Conservation (phyloP, 2,113 vertebrate genomes). For the Xerus inauris region DNA sequence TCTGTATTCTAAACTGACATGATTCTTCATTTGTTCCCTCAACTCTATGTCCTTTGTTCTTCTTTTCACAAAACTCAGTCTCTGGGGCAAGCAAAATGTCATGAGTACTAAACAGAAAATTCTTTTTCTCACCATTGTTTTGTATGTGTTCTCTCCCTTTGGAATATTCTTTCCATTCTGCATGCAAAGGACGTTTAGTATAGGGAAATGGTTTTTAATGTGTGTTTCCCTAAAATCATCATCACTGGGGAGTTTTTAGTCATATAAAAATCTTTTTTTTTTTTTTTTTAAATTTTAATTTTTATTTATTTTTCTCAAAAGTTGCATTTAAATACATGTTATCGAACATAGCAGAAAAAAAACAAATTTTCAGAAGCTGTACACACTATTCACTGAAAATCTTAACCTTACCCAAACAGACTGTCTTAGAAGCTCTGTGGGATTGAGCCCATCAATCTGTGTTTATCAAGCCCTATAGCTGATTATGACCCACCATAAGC, state of each 20-base stretch:
- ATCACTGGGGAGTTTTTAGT: neutral
- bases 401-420: neutral
- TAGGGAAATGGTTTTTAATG: neutral
- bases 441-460: neutral
- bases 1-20: neutral
- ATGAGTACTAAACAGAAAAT: neutral
- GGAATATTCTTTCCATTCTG: neutral
- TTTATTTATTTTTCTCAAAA: too few relatives aligned
- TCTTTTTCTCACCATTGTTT: fast-evolving
- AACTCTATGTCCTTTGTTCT: neutral
- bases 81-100: neutral
- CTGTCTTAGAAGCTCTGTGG: neutral
- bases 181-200: neutral
- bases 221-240: neutral
- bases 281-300: too few relatives aligned
- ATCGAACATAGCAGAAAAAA: too few relatives aligned
- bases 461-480: neutral
- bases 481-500: neutral
- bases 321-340: too few relatives aligned
- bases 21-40: neutral
- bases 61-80: neutral
- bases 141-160: neutral
- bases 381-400: too few relatives aligned
- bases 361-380: too few relatives aligned
- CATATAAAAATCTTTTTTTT: too few relatives aligned